phyloP scores from a whole-genome alignment of 92 coral and sea anemone genomes.

The Montipora capitata region DNA sequence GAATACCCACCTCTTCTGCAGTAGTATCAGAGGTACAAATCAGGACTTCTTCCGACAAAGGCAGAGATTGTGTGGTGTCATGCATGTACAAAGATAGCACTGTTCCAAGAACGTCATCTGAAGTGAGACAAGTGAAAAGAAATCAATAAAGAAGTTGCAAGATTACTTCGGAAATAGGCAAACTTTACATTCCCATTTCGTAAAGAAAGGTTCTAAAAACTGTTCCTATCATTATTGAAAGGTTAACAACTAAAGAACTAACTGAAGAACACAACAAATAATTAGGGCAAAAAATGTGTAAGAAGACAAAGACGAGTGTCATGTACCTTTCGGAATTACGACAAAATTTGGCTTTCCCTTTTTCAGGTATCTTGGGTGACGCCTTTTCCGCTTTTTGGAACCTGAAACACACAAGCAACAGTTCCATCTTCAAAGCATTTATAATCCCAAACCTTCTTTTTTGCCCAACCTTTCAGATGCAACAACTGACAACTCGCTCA shows the following conservation, averaged over 20 bases:
- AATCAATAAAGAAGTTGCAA: neutral
- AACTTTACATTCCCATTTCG: too few species aligned
- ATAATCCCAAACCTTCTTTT: too few species aligned
- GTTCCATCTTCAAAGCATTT: neutral
- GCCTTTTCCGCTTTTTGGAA: constrained; percentile 30
- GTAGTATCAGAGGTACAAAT: constrained; percentile 90
- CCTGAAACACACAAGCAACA: constrained; percentile 17
- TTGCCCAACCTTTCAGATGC: too few species aligned
- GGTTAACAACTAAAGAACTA: too few species aligned
- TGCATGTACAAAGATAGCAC: constrained; percentile 79
- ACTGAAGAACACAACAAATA: neutral
- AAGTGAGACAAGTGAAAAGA: neutral
- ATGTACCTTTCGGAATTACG: constrained; percentile 79
- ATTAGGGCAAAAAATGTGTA: neutral
- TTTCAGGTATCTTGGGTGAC: constrained; percentile 65
- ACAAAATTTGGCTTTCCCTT: constrained; percentile 85
- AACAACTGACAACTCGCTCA: too few species aligned
- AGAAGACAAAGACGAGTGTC: neutral
- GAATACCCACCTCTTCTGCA: constrained; percentile 85
- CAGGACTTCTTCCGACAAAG: constrained; percentile 86
- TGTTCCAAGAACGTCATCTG: constrained; percentile 83
- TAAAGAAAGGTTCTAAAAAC: too few species aligned
- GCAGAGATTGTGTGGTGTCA: constrained; percentile 66
- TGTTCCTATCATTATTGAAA: too few species aligned
- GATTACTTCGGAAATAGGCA: neutral